A percentile compares a stretch with the other conserved stretches of the same genome.
phyloP scores from a whole-genome alignment of 1,140 invertebrate genomes.

The Dysdera silvatica region DNA sequence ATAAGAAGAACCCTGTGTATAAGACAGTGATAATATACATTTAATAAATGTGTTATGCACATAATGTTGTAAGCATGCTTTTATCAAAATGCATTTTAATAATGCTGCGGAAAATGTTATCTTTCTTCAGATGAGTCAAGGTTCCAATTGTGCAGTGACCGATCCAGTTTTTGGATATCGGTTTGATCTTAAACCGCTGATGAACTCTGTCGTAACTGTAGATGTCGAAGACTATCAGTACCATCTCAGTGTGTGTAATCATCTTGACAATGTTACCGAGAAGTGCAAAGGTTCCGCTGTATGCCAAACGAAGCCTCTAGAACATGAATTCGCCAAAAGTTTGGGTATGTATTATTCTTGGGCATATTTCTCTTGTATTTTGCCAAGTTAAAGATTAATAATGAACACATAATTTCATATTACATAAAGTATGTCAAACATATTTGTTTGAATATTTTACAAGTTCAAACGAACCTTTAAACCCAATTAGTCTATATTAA shows the following conservation, averaged over 20 bases:
- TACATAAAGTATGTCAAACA: no score
- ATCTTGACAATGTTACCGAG: slow-evolving; percentile 34
- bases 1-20: no score
- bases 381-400: background rate
- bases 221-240: slow-evolving; percentile 37
- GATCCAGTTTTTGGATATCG: slow-evolving; percentile 39
- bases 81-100: slow-evolving; percentile 11
- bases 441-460: no score
- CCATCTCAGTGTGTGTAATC: slow-evolving; percentile 43
- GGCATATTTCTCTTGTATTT: background rate
- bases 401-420: no score
- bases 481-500: no score
- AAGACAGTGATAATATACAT: no score
- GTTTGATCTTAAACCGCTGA: slow-evolving; percentile 39
- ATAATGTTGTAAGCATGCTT: no score
- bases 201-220: slow-evolving; percentile 29
- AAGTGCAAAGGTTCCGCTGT: slow-evolving; percentile 34
- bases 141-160: slow-evolving; percentile 37
- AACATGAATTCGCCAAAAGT: slow-evolving; percentile 13
- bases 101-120: no score
- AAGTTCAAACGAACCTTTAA: no score
- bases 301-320: slow-evolving; percentile 35
- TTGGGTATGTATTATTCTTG: background rate
- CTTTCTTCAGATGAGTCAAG: slow-evolving; percentile 26
- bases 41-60: no score